These are phyloP conservation scores for Microvelia longipes DNA, from an alignment of 1,140 invertebrate genomes.

Conservation along the genomic window DNA sequence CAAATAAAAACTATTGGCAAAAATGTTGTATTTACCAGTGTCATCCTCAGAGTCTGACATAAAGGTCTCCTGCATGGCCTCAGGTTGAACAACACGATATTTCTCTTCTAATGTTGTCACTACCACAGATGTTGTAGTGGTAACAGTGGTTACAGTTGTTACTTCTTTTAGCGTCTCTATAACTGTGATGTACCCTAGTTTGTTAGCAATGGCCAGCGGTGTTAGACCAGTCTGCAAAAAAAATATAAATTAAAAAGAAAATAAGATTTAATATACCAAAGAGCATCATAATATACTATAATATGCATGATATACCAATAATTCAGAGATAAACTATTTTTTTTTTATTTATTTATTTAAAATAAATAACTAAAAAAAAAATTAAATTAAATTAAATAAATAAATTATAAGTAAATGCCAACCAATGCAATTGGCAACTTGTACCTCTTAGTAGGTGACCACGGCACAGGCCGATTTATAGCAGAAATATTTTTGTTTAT, in stretches of 20 bases:
- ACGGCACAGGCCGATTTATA: no score
- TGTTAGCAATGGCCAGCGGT: conserved; percentile 85
- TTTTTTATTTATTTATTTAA: background rate
- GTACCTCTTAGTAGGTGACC: no score
- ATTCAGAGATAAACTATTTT: background rate
- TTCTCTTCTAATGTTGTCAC: conserved; percentile 72
- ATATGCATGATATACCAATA: background rate
- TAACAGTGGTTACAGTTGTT: conserved; percentile 73
- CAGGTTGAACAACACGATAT: conserved; percentile 89
- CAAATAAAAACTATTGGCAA: background rate
- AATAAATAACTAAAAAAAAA: no score
- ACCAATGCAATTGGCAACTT: no score
- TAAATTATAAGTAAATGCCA: no score
- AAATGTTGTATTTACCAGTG: conserved; percentile 46
- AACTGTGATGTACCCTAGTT: conserved; percentile 92
- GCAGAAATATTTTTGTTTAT: no score
- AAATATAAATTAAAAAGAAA: background rate
- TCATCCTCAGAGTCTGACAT: conserved; percentile 99
- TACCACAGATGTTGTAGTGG: conserved; percentile 43
- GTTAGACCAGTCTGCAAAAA: conserved; percentile 80
- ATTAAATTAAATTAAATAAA: background rate
- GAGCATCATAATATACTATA: no score
- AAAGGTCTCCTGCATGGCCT: conserved; percentile 97
- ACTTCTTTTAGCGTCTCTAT: conserved; percentile 93
- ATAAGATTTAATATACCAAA: background rate